These are phyloP conservation scores for Aurelia coerulea DNA, from an alignment of 30 jellyfish, hydroid and myxozoan genomes.

Conservation along the genomic window DNA sequence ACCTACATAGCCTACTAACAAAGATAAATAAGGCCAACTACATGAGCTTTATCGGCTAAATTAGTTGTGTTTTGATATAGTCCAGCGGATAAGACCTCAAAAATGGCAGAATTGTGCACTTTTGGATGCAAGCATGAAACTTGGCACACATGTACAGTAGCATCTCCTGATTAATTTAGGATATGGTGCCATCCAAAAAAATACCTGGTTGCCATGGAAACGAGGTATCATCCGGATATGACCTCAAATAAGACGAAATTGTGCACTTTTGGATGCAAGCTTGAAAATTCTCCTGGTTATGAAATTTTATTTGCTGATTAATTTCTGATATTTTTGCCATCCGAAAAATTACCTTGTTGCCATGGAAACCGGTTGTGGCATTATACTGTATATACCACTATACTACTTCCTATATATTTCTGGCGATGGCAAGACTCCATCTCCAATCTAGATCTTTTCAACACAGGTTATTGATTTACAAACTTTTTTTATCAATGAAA, in stretches of 20 bases:
- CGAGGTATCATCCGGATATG: background rate
- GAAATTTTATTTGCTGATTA: background rate
- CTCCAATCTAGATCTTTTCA: too few relatives aligned
- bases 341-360: background rate
- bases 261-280: constrained; percentile 8
- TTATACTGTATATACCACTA: background rate
- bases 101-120: background rate
- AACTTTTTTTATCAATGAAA: background rate
- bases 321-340: background rate
- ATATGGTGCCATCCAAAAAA: background rate
- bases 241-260: background rate
- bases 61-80: background rate
- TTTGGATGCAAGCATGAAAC: constrained; percentile 7
- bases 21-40: too few relatives aligned
- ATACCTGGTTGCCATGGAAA: background rate
- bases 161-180: background rate
- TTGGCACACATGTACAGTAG: too few relatives aligned
- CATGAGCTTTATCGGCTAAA: too few relatives aligned
- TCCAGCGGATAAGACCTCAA: constrained; percentile 6
- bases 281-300: background rate
- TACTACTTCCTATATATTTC: background rate
- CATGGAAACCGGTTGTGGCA: background rate
- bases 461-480: too few relatives aligned
- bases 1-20: too few relatives aligned
- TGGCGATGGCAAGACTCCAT: background rate